Percentiles rank a stretch among this genome's conserved stretches.
These are phyloP conservation scores for Macrotis lagotis DNA, from an alignment of 2,113 vertebrate genomes.

Conservation along the genomic window DNA sequence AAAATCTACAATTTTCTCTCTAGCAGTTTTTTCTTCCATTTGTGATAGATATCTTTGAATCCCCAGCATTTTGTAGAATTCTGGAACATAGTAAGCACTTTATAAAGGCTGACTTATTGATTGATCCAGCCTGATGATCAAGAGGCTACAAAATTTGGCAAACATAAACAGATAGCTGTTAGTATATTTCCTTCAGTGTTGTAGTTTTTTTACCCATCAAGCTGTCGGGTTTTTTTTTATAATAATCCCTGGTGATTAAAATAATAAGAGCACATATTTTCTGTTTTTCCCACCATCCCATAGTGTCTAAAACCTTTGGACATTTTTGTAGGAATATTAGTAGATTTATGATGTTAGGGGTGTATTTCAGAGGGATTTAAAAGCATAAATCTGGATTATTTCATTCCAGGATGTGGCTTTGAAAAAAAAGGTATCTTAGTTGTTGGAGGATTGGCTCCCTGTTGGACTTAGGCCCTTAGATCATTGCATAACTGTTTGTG, in stretches of 20 bases:
- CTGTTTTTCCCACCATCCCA: conserved; percentile 13
- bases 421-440: conserved; percentile 42
- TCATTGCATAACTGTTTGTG: conserved; percentile 74
- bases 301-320: conserved; percentile 5
- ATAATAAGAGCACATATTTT: not conserved
- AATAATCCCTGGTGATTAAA: not conserved
- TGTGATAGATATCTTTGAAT: too few relatives aligned
- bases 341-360: not conserved
- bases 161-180: too few relatives aligned
- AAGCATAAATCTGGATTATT: conserved; percentile 44
- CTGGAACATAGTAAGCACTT: not conserved
- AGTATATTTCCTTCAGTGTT: not conserved
- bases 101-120: not conserved
- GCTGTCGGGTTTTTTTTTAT: not conserved
- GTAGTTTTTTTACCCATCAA: not conserved
- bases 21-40: too few relatives aligned
- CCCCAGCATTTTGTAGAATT: not conserved
- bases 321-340: conserved; percentile 35
- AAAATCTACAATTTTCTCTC: too few relatives aligned
- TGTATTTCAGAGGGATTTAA: conserved; percentile 25
- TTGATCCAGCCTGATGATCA: not conserved
- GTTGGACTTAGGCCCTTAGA: conserved; percentile 71
- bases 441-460: conserved; percentile 56
- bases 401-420: conserved; percentile 64
- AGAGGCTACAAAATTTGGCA: not conserved